Evolutionary conservation across 2,888 invertebrate species (phyloP), one percentile per base, ranked within the genome.

Genomic region (Papilio gigon): DNA sequence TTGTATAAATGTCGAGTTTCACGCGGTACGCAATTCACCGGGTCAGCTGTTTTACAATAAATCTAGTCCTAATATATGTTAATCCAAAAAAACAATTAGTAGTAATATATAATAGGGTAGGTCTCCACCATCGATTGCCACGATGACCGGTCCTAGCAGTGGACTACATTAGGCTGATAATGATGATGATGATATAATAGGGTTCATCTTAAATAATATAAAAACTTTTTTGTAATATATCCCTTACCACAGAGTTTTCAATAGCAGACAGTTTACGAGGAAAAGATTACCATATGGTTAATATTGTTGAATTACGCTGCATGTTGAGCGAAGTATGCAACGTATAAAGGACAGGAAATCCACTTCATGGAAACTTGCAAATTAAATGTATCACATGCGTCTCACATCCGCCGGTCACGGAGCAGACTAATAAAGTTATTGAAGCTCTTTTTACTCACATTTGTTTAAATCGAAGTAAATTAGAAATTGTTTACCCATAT

Each of bases 371-470:
- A 68, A 63, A 50, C 61, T 61, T 68, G 68, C 27, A 64, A 67
- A 64, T 64, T 47, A 59, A 33, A 47, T 37, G 14, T n/a, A 20
- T 33, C 60, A 58, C 44, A 47, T 27, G 50, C 44, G 50, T 47
- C 17, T 61, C 33, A 25, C 58, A 42, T 47, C 63, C 62, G 62
- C 25, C 35, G 63, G 58, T 25, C 14, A n/a, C 59, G 67, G 58
- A 59, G 58, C 64, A 40, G 61, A 73, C 78, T 74, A 74, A 78
- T 77, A 76, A 80, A 80, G 80, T 75, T 78, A 76, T 78, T 74
- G 74, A 77, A 73, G 66, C 74, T 75, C 79, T 75, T 78, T 77
- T 77, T 77, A 30, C 22, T 35, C 37, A 62, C 58, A 65, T 70
- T 50, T 63, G 60, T 70, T 65, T 40, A 40, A 5, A 5, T 40